A percentile compares a stretch with the other conserved stretches of the same genome.
These are phyloP conservation scores for Alitta virens DNA, from an alignment of 2,888 invertebrate genomes.

Conservation along the genomic window DNA sequence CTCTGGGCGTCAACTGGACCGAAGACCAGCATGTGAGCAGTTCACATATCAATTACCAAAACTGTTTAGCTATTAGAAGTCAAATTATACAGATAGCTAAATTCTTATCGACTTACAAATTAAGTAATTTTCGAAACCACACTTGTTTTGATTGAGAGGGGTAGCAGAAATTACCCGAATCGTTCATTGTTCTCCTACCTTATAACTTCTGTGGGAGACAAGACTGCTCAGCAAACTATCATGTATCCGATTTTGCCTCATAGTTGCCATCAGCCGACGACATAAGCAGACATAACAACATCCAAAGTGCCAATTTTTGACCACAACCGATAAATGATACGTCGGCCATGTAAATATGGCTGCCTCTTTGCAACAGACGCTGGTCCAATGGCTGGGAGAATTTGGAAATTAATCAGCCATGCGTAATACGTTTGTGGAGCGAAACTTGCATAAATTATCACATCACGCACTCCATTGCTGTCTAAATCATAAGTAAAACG, in stretches of 20 bases:
- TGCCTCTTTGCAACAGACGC: conserved; percentile 16
- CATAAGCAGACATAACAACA: too few species aligned
- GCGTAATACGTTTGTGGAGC: neutral
- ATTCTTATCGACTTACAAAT: conserved; percentile 13
- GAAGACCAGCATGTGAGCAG: too few species aligned
- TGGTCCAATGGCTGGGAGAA: conserved; percentile 16
- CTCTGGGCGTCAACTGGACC: too few species aligned
- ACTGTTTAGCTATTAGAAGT: neutral
- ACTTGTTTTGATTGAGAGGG: neutral
- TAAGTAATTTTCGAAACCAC: too few species aligned
- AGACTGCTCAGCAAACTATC: neutral
- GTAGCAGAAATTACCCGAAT: too few species aligned
- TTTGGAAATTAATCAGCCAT: conserved; percentile 11
- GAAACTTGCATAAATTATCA: neutral
- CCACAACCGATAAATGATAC: conserved; percentile 13
- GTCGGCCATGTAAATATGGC: conserved; percentile 21
- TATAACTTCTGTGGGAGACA: conserved; percentile 7
- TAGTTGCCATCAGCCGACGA: neutral
- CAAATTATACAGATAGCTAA: too few species aligned
- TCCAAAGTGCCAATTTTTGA: neutral
- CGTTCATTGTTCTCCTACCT: neutral
- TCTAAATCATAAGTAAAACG: too few species aligned
- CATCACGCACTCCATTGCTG: too few species aligned
- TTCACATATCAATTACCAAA: neutral
- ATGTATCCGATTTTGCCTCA: conserved; percentile 4